Evolutionary conservation across 2,113 vertebrate species (phyloP).

Genomic region (Syngnathus scovelli): DNA sequence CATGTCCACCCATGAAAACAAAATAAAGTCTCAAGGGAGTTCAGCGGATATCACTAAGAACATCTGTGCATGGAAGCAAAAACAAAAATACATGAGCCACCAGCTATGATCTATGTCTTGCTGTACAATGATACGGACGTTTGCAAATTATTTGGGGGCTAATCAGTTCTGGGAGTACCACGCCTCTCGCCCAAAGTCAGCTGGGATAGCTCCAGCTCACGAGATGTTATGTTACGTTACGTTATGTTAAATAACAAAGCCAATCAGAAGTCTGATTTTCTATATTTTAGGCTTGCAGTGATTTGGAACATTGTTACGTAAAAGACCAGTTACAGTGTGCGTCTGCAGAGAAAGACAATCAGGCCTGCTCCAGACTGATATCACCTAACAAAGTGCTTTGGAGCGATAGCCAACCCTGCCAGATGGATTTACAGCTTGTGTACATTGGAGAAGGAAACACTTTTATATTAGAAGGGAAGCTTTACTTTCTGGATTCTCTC

Average conservation of each 20-base stretch:
- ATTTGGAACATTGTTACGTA: conserved; percentile 29
- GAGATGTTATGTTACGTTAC: no score
- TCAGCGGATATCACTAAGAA: not conserved
- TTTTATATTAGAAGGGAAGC: not conserved
- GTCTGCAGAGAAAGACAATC: conserved; percentile 12
- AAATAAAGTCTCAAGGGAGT: not conserved
- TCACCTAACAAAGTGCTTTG: conserved; percentile 14
- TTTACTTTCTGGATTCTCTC: conserved; percentile 12
- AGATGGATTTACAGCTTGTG: not conserved
- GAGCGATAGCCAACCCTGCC: conserved; percentile 21
- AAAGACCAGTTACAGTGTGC: conserved; percentile 15
- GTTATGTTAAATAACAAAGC: no score
- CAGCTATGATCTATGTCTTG: not conserved
- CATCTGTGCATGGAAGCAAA: no score
- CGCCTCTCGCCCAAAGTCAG: no score
- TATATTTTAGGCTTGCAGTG: no score
- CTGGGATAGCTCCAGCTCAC: no score
- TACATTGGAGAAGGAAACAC: not conserved
- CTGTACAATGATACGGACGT: not conserved
- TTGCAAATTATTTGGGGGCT: not conserved
- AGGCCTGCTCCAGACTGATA: conserved; percentile 23
- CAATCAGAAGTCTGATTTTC: no score
- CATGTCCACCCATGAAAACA: not conserved
- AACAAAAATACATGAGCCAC: not conserved
- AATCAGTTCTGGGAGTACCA: not conserved